phyloP scores from a whole-genome alignment of 2,888 invertebrate genomes.

The Clivina fossor region DNA sequence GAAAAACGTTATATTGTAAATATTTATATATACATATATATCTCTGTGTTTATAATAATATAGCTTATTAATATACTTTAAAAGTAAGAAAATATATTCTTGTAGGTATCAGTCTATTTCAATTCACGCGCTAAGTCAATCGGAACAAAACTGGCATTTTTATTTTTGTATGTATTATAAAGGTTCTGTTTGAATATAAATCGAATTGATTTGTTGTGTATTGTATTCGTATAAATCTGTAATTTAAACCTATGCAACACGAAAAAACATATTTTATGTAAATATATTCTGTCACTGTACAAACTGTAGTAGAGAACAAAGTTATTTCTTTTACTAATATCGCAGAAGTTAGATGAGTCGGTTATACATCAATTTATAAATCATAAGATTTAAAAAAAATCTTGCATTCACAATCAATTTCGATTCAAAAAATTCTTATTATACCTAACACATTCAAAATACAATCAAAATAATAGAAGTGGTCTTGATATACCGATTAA shows the following conservation, averaged over 20 bases:
- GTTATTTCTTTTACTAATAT: constrained; percentile 49
- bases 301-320: constrained; percentile 50
- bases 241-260: constrained; percentile 29
- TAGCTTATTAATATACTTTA: constrained; percentile 2
- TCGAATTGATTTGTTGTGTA: constrained; percentile 44
- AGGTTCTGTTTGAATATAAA: constrained; percentile 26
- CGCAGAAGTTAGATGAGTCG: constrained; percentile 45
- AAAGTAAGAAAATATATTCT: constrained; percentile 29
- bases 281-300: constrained; percentile 53
- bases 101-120: constrained; percentile 41
- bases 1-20: neutral
- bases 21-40: constrained; percentile 18
- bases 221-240: constrained; percentile 22
- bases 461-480: too few relatives aligned
- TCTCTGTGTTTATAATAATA: constrained; percentile 15
- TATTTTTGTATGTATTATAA: constrained; percentile 21
- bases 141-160: constrained; percentile 15
- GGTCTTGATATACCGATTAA: too few relatives aligned
- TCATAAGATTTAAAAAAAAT: too few relatives aligned
- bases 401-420: too few relatives aligned
- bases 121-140: constrained; percentile 25
- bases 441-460: too few relatives aligned
- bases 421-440: too few relatives aligned
- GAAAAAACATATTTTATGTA: constrained; percentile 29
- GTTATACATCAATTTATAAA: too few relatives aligned